Evolutionary conservation across 2,797 vertebrate genomes (phyloP).

Genomic region (Thamnophis elegans): DNA sequence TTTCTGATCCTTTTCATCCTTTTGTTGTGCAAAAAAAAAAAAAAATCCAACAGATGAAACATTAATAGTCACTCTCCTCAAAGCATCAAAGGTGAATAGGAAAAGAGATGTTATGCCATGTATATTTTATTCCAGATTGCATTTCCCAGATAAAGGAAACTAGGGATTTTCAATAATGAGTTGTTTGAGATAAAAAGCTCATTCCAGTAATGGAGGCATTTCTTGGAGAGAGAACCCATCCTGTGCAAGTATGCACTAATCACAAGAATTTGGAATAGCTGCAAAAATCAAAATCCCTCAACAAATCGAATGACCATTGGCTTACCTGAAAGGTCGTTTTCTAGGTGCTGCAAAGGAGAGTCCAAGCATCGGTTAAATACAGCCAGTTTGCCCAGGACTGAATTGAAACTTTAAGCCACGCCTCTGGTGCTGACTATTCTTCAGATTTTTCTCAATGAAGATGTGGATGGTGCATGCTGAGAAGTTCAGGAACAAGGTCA

Average conservation of each 20-base stretch:
- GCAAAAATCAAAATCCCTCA: neutral
- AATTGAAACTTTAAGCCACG: no score
- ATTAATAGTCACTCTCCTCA: neutral
- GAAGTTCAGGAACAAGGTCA: no score
- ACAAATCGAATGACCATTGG: neutral
- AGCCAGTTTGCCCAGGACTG: no score
- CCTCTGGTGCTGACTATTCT: no score
- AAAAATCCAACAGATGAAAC: neutral
- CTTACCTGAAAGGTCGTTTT: no score
- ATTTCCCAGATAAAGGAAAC: neutral
- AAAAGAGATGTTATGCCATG: neutral
- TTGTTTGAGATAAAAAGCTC: neutral
- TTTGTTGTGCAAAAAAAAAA: neutral
- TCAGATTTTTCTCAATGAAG: no score
- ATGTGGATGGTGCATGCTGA: no score
- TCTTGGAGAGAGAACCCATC: neutral
- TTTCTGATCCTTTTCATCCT: neutral
- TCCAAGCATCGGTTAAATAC: no score
- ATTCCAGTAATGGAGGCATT: neutral
- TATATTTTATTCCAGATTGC: neutral
- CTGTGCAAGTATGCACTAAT: neutral
- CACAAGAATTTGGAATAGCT: neutral
- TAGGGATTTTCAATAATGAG: neutral
- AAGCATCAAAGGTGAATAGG: neutral
- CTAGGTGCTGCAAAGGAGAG: no score